Evolutionary conservation across 1,140 invertebrate genomes (phyloP), one percentile per base, ranked within the genome.

Genomic region (Phymastichus coffea): DNA sequence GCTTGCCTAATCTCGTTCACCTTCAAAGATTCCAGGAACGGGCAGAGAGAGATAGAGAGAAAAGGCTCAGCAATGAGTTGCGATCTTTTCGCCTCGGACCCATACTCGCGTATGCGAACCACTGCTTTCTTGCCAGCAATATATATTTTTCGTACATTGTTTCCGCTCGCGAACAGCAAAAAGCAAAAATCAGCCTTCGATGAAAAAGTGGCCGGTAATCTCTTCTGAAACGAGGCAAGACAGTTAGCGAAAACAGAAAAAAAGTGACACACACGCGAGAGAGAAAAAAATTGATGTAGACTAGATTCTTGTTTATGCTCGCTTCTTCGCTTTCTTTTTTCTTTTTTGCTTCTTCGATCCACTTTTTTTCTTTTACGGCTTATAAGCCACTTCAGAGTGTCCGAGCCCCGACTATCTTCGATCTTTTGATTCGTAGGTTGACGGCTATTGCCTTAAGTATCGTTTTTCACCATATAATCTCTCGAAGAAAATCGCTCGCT

Each of bases 1-100:
- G 51, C 43, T 62, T 56, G 57, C 57, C 66, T 68, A 66, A 68
- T 68, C 66, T 64, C 60, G 66, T 65, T 66, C 63, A 68, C 66
- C 66, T 68, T 68, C 64, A 41, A 60, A 51, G 62, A 64, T 68
- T 68, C 66, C 47, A 48, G 55, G 64, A 68, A 68, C 61, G 57
- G 33, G 52, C 59, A 62, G 60, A 58, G 56, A 38, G 49, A 63
- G 49, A n/a, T n/a, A n/a, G 51, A 62, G 57, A 7, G 28, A 33
- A 33, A 6, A 7, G 28, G 6, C 28, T 33, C 28, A 17, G 17
- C 57, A 17, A 51, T 51, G 56, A 51, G 35, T 57, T 51, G 56
- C 26, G 26, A 30, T 48, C 46, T 30, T 30, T 33, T 33, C 12
- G 6, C 6, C 28, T 33, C 28, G 12, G 6, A 33, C 28, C n/a